Conservation (phyloP, 2,797 vertebrate genomes). For the Margarornis squamiger region DNA sequence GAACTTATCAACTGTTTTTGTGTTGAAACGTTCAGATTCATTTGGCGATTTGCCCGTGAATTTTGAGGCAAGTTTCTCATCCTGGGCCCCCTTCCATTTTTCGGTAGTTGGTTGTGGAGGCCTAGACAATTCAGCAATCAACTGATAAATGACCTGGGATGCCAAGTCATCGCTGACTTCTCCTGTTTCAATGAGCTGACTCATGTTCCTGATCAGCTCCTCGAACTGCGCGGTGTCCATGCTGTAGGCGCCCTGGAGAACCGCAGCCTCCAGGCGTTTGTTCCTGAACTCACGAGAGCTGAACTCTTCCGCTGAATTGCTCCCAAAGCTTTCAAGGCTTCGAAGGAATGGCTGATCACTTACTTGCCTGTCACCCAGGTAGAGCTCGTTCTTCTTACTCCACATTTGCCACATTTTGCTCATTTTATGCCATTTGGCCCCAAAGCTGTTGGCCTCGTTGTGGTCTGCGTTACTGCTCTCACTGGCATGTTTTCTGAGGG, state of each 20-base stretch:
- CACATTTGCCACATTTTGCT: constrained; percentile 77
- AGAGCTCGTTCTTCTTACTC: constrained; percentile 78
- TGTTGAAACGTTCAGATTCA: constrained; percentile 55
- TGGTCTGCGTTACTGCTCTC: background rate
- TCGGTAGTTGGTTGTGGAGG: constrained; percentile 29
- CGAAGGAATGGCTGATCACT: constrained; percentile 64
- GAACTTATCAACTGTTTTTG: constrained; percentile 49
- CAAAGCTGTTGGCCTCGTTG: constrained; percentile 70
- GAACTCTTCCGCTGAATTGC: constrained; percentile 56
- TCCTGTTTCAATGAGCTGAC: constrained; percentile 79
- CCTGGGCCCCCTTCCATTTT: constrained; percentile 60
- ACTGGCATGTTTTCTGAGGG: background rate
- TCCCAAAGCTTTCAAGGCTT: constrained; percentile 60
- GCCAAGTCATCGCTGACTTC: constrained; percentile 82
- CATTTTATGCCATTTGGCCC: constrained; percentile 78
- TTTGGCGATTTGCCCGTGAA: constrained; percentile 61
- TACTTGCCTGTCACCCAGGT: constrained; percentile 65
- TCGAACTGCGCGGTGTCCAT: constrained; percentile 80
- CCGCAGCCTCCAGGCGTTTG: constrained; percentile 71
- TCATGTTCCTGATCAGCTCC: constrained; percentile 84
- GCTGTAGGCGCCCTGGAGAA: constrained; percentile 77
- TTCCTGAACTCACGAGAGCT: constrained; percentile 53
- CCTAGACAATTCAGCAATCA: constrained; percentile 78
- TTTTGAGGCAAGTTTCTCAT: constrained; percentile 51
- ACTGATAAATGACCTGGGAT: constrained; percentile 81